These are phyloP conservation scores for Mythimna vitellina DNA, from an alignment of 2,888 invertebrate species.

Conservation along the genomic window DNA sequence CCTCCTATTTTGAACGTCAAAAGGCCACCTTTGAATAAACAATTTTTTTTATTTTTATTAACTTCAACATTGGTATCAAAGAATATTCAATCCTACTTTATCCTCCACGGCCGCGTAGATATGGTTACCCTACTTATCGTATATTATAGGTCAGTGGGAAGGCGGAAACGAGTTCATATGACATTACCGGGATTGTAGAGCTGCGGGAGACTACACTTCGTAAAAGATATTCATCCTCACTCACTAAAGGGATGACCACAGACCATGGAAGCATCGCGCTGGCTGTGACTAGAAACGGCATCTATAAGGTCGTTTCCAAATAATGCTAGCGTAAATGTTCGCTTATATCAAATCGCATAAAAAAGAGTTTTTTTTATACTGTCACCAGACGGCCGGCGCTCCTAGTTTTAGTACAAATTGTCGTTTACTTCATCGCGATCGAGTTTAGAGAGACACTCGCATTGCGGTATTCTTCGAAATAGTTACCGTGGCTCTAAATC, in stretches of 20 bases:
- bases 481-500: no score
- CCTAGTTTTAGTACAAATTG: no score
- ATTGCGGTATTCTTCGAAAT: no score
- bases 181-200: constrained; percentile 63
- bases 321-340: no score
- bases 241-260: constrained; percentile 15
- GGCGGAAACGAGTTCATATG: constrained; percentile 50
- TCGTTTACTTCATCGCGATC: no score
- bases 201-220: constrained; percentile 54
- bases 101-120: constrained; percentile 13
- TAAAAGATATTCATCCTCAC: constrained; percentile 46
- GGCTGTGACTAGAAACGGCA: background rate
- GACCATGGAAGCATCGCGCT: background rate
- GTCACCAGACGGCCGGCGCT: no score
- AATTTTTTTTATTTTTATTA: background rate
- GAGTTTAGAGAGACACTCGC: no score
- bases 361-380: no score
- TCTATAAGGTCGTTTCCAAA: no score
- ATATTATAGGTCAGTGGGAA: constrained; percentile 55
- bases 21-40: background rate
- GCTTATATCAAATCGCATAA: no score
- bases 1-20: background rate
- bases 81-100: constrained; percentile 9
- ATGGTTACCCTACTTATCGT: constrained; percentile 33
- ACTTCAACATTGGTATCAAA: background rate